Evolutionary conservation across 2,113 vertebrate genomes (phyloP).

Genomic region (Clarias batrachus): DNA sequence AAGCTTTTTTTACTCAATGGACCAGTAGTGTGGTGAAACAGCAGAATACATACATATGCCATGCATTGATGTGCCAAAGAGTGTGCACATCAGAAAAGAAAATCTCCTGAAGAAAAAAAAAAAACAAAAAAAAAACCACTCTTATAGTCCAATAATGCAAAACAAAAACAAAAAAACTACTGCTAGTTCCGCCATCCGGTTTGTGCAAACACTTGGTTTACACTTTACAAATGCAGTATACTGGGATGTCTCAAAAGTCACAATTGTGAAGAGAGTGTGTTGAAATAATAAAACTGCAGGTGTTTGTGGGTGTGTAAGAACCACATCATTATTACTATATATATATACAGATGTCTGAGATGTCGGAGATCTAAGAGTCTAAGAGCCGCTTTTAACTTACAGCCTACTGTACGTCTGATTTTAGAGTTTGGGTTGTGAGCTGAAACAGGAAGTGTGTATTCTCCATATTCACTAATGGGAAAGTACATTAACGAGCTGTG

Average conservation of each 20-base stretch:
- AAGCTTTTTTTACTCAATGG: conserved; percentile 48
- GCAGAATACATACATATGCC: conserved; percentile 43
- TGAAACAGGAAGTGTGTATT: conserved; percentile 11
- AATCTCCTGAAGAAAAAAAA: conserved; percentile 27
- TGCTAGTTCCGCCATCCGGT: not conserved
- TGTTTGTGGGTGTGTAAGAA: not conserved
- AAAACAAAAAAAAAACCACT: not conserved
- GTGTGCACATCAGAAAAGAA: conserved; percentile 25
- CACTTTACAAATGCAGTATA: not conserved
- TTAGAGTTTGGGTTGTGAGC: conserved; percentile 9
- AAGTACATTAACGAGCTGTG: conserved; percentile 22
- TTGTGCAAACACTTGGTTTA: not conserved
- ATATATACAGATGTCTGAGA: not conserved
- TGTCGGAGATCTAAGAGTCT: not conserved
- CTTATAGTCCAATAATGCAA: not conserved
- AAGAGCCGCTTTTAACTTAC: not conserved
- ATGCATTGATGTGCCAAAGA: conserved; percentile 41
- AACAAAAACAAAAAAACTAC: not conserved
- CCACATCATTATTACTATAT: not conserved
- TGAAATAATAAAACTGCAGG: not conserved
- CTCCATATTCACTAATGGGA: conserved; percentile 26
- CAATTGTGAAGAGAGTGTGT: not conserved
- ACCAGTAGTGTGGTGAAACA: conserved; percentile 32
- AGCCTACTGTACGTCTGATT: not conserved
- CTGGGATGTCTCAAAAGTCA: not conserved